Evolutionary conservation across 2,888 invertebrate genomes (phyloP).

Genomic region (Temnothorax unifasciatus): DNA sequence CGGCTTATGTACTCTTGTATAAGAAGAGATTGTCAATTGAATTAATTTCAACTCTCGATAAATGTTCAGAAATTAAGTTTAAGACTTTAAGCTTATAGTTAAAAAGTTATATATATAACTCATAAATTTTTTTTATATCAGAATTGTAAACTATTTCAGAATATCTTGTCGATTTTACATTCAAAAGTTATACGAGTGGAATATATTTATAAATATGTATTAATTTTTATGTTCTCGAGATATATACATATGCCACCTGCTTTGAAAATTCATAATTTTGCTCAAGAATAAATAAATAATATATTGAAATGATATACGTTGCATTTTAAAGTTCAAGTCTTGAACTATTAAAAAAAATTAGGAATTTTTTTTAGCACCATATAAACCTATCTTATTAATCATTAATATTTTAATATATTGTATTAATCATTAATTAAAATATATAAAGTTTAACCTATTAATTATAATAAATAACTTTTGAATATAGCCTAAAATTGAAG

Average conservation of each 20-base stretch:
- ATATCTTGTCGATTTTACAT: background rate
- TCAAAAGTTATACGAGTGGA: background rate
- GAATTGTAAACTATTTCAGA: background rate
- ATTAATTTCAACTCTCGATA: background rate
- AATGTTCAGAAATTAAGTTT: background rate
- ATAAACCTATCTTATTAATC: background rate
- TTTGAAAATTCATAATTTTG: background rate
- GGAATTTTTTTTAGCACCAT: background rate
- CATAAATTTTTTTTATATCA: background rate
- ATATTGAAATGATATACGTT: background rate
- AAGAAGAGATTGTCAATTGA: background rate
- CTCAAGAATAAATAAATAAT: background rate
- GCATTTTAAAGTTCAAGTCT: background rate
- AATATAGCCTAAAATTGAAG: background rate
- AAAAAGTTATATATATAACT: background rate
- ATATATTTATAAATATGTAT: background rate
- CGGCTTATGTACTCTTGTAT: background rate
- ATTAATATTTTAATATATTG: background rate
- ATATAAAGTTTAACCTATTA: too few species aligned
- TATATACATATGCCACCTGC: background rate
- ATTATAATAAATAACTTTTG: background rate
- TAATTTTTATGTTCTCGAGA: background rate
- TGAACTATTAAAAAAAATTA: background rate
- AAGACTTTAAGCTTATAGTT: background rate
- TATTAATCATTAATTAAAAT: background rate